Percentiles rank a stretch among this genome's conserved stretches.
Conservation (phyloP, 2,888 invertebrate genomes). For the Shargacucullia verbasci region DNA sequence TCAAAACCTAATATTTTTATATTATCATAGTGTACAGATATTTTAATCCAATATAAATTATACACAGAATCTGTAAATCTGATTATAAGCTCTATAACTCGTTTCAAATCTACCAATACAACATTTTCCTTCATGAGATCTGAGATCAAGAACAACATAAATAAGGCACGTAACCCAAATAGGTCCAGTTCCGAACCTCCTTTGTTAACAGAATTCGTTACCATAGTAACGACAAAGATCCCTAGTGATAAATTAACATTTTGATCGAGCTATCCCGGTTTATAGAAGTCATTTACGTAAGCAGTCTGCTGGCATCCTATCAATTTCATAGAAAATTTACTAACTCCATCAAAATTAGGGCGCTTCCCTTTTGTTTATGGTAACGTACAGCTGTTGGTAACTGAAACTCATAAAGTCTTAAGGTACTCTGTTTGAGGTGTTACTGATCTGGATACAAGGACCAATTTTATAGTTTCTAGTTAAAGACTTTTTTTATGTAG, state of each 20-base stretch:
- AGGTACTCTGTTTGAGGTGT: slow-evolving; percentile 51
- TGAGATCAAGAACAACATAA: slow-evolving; percentile 18
- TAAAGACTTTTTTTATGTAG: slow-evolving; percentile 29
- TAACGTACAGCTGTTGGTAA: slow-evolving; percentile 54
- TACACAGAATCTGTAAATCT: too few relatives aligned
- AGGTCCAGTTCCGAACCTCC: slow-evolving; percentile 29
- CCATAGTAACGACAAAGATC: slow-evolving; percentile 55
- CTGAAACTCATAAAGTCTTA: slow-evolving; percentile 49
- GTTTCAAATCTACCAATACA: too few relatives aligned
- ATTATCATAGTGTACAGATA: too few relatives aligned
- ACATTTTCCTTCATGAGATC: too few relatives aligned
- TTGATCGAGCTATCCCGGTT: slow-evolving; percentile 56
- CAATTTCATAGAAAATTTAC: slow-evolving; percentile 63
- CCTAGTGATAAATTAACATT: slow-evolving; percentile 65
- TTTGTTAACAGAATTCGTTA: slow-evolving; percentile 50
- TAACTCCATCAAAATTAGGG: slow-evolving; percentile 59
- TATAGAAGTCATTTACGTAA: slow-evolving; percentile 58
- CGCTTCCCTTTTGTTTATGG: slow-evolving; percentile 50
- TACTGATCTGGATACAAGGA: slow-evolving; percentile 40
- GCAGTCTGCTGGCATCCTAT: slow-evolving; percentile 56
- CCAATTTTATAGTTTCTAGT: slow-evolving; percentile 37
- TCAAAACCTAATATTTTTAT: too few relatives aligned
- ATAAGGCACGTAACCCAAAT: slow-evolving; percentile 18
- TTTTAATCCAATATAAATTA: too few relatives aligned
- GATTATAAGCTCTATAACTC: too few relatives aligned